A percentile compares a stretch with the other conserved stretches of the same genome.
Evolutionary conservation across 2,888 invertebrate species (phyloP).

Genomic region (Amblyjoppa fuscipennis): DNA sequence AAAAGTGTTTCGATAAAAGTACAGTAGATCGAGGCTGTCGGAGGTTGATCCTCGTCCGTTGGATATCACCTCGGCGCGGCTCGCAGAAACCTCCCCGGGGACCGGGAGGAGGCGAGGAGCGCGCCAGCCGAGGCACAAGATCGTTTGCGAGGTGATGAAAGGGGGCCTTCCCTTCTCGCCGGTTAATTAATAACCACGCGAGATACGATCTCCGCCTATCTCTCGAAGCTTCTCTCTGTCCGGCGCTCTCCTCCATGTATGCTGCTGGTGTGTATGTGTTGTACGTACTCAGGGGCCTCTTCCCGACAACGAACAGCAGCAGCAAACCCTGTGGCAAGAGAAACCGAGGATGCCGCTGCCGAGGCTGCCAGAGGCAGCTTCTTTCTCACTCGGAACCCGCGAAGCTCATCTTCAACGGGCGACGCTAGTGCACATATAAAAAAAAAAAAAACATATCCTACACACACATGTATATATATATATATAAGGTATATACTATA

Average conservation of each 20-base stretch:
- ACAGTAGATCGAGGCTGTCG: background rate
- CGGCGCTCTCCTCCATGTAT: constrained; percentile 36
- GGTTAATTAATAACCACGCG: constrained; percentile 84
- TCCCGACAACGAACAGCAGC: constrained; percentile 70
- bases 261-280: constrained; percentile 15
- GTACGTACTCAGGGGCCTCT: constrained; percentile 42
- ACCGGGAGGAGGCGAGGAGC: constrained; percentile 46
- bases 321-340: constrained; percentile 80
- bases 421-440: constrained; percentile 45
- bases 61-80: constrained; percentile 32
- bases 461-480: constrained; percentile 49
- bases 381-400: constrained; percentile 28
- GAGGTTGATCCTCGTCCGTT: constrained; percentile 1
- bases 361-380: constrained; percentile 54
- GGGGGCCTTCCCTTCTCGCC: constrained; percentile 83
- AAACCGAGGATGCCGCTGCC: constrained; percentile 63
- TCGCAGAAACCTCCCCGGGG: constrained; percentile 53
- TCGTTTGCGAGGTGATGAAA: constrained; percentile 84
- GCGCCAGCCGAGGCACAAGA: constrained; percentile 70
- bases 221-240: constrained; percentile 74
- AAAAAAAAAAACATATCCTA: constrained; percentile 1
- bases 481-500: constrained; percentile 18
- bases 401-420: constrained; percentile 43
- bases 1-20: constrained; percentile 19
- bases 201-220: constrained; percentile 84